Evolutionary conservation across 2,888 invertebrate species (phyloP).

Genomic region (Brachyptera putata): DNA sequence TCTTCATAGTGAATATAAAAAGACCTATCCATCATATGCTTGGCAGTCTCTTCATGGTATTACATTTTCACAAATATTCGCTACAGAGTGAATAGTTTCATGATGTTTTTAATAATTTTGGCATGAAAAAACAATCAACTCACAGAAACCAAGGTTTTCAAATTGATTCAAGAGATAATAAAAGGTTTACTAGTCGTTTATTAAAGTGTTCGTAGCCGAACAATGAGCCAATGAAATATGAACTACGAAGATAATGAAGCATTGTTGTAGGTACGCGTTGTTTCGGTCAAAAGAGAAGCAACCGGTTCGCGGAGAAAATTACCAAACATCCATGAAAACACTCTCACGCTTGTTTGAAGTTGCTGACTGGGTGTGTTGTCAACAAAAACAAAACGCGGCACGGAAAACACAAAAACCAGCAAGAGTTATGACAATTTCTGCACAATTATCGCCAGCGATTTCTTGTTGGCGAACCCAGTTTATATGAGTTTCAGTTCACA

Average conservation of each 20-base stretch:
- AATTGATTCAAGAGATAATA: too few relatives aligned
- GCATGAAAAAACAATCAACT: too few relatives aligned
- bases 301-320: conserved; percentile 3
- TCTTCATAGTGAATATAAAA: too few relatives aligned
- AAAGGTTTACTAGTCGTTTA: not conserved
- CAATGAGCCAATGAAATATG: conserved; percentile 16
- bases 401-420: not conserved
- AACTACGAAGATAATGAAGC: not conserved
- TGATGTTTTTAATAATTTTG: too few relatives aligned
- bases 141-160: too few relatives aligned
- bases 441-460: conserved; percentile 1
- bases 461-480: not conserved
- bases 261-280: conserved; percentile 11
- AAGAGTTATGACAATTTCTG: conserved; percentile 1
- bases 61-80: too few relatives aligned
- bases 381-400: not conserved
- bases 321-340: not conserved
- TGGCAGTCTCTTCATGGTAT: too few relatives aligned
- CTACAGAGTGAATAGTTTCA: too few relatives aligned
- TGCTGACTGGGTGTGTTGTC: too few relatives aligned
- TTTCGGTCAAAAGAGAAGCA: not conserved
- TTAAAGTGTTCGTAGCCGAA: not conserved
- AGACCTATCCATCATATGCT: too few relatives aligned
- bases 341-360: not conserved
- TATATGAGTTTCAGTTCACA: not conserved